phyloP scores from a whole-genome alignment of 2,888 invertebrate species.

The Tetragnatha montana region DNA sequence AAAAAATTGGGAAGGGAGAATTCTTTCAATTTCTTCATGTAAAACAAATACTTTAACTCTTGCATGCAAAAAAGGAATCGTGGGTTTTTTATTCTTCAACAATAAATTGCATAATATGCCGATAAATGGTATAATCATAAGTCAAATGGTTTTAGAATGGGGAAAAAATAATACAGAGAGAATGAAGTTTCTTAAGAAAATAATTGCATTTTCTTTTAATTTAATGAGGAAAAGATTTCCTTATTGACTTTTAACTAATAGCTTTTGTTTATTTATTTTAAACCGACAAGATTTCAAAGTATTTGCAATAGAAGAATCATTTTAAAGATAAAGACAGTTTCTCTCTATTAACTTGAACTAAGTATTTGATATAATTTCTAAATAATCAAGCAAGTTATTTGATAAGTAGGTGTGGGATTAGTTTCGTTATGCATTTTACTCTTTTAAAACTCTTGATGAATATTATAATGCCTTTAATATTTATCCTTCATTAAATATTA shows the following conservation, averaged over 20 bases:
- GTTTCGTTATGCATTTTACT: too few relatives aligned
- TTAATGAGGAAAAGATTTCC: background rate
- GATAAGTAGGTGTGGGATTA: too few relatives aligned
- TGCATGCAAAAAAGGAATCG: background rate
- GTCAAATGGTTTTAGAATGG: constrained; percentile 2
- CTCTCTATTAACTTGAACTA: too few relatives aligned
- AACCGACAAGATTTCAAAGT: too few relatives aligned
- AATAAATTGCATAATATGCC: background rate
- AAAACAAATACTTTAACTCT: background rate
- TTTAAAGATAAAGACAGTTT: too few relatives aligned
- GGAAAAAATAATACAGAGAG: background rate
- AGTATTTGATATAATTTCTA: too few relatives aligned
- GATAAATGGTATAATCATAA: background rate
- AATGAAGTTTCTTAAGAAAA: background rate
- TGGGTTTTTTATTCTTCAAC: background rate
- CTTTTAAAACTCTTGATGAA: too few relatives aligned
- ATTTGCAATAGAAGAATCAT: too few relatives aligned
- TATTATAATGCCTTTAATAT: too few relatives aligned
- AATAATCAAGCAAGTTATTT: too few relatives aligned
- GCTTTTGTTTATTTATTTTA: too few relatives aligned
- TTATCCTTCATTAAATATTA: too few relatives aligned
- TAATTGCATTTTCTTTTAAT: constrained; percentile 6
- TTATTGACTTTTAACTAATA: background rate
- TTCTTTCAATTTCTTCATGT: background rate
- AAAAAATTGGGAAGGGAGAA: background rate